Evolutionary conservation across 1,140 invertebrate genomes (phyloP).

Genomic region (Galleria mellonella): DNA sequence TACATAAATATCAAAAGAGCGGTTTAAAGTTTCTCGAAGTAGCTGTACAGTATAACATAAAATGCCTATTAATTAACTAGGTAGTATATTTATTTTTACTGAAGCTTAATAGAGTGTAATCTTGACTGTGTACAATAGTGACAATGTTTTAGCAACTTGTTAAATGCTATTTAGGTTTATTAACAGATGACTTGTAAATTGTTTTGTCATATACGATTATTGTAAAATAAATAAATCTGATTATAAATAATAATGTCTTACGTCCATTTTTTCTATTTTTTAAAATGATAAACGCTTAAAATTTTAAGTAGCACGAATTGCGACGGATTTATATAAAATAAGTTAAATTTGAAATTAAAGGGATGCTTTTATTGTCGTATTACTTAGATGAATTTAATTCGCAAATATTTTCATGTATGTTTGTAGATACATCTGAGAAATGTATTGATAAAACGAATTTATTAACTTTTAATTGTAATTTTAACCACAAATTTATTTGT

Average conservation of each 20-base stretch:
- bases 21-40: slow-evolving; percentile 40
- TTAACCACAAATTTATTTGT: slow-evolving; percentile 4
- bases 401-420: slow-evolving; percentile 1
- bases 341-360: not conserved
- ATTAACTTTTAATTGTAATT: slow-evolving; percentile 27
- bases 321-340: too few relatives aligned
- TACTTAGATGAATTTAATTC: not conserved
- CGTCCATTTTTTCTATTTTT: slow-evolving; percentile 13
- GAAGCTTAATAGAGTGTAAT: slow-evolving; percentile 34
- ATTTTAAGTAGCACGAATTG: slow-evolving; percentile 18
- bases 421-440: slow-evolving; percentile 6
- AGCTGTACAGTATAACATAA: slow-evolving; percentile 20
- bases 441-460: slow-evolving; percentile 35
- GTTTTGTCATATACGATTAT: slow-evolving; percentile 24
- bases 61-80: slow-evolving; percentile 1
- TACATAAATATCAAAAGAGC: slow-evolving; percentile 24
- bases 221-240: slow-evolving; percentile 29
- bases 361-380: not conserved
- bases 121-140: slow-evolving; percentile 20
- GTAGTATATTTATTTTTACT: slow-evolving; percentile 25
- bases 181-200: slow-evolving; percentile 10
- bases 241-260: not conserved
- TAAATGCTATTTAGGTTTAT: slow-evolving; percentile 33
- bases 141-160: slow-evolving; percentile 29
- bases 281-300: slow-evolving; percentile 10